phyloP scores from a whole-genome alignment of 2,797 vertebrate species.

The Podargus strigoides region DNA sequence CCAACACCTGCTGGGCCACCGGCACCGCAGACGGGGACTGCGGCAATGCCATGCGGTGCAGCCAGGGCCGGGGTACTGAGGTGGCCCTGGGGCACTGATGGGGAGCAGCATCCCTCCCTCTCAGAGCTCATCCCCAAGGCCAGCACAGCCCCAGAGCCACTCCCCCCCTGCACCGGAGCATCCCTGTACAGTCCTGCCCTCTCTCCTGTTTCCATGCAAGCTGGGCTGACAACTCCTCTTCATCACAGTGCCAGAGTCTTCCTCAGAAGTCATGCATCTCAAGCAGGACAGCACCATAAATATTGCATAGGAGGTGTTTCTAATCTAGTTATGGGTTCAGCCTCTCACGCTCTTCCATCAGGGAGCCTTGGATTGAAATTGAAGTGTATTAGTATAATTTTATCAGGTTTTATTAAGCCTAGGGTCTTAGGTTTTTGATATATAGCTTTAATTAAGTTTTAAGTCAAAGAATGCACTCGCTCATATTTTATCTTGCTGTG shows the following conservation, averaged over 20 bases:
- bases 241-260: slow-evolving; percentile 9
- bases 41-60: fast-evolving
- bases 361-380: slow-evolving; percentile 58
- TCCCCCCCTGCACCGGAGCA: neutral
- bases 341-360: slow-evolving; percentile 28
- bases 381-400: slow-evolving; percentile 65
- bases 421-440: slow-evolving; percentile 62
- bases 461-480: slow-evolving; percentile 56
- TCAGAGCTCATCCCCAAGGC: neutral
- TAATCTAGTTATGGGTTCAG: slow-evolving; percentile 35
- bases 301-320: slow-evolving; percentile 36
- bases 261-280: slow-evolving; percentile 22
- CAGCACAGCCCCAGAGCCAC: neutral
- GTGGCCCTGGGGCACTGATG: neutral
- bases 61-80: neutral
- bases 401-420: slow-evolving; percentile 63
- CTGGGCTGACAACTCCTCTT: slow-evolving; percentile 13
- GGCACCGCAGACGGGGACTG: fast-evolving
- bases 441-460: slow-evolving; percentile 74
- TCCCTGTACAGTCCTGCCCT: neutral
- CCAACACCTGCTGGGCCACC: neutral
- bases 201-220: neutral
- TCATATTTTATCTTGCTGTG: slow-evolving; percentile 56
- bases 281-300: slow-evolving; percentile 51
- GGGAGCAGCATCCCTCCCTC: neutral